phyloP scores from a whole-genome alignment of 1,140 invertebrate species.

The Tetramorium alpestre region DNA sequence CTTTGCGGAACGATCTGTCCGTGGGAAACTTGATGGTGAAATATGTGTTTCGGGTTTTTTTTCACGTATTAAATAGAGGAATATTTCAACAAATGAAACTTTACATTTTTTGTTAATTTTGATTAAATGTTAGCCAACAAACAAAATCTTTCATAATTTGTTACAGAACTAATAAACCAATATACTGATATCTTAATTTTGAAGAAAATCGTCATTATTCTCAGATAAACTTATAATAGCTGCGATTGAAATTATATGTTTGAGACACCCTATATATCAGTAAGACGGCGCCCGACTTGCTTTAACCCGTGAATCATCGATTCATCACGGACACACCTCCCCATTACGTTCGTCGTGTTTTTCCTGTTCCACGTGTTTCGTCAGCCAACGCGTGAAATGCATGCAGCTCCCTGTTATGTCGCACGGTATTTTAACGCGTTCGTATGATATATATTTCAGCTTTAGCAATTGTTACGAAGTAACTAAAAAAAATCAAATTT shows the following conservation, averaged over 20 bases:
- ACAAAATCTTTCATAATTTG: neutral
- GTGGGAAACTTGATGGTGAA: neutral
- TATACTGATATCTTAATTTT: neutral
- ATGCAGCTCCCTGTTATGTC: constrained; percentile 18
- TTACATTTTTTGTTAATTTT: neutral
- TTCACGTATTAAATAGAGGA: neutral
- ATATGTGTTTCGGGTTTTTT: neutral
- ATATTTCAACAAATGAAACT: neutral
- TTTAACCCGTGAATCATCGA: constrained; percentile 59
- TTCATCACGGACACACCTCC: constrained; percentile 56
- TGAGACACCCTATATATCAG: constrained; percentile 46
- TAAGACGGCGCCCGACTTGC: constrained; percentile 33
- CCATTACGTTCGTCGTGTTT: constrained; percentile 37
- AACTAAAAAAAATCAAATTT: neutral
- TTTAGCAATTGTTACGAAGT: neutral
- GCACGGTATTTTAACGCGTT: constrained; percentile 29
- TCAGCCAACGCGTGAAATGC: constrained; percentile 39
- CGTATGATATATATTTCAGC: neutral
- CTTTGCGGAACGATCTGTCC: neutral
- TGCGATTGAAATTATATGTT: neutral
- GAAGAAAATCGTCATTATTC: neutral
- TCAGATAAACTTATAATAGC: neutral
- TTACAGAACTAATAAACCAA: neutral
- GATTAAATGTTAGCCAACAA: neutral
- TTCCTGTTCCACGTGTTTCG: constrained; percentile 47